These are phyloP conservation scores for Metalampra italica DNA, from an alignment of 2,888 invertebrate genomes.

Conservation along the genomic window DNA sequence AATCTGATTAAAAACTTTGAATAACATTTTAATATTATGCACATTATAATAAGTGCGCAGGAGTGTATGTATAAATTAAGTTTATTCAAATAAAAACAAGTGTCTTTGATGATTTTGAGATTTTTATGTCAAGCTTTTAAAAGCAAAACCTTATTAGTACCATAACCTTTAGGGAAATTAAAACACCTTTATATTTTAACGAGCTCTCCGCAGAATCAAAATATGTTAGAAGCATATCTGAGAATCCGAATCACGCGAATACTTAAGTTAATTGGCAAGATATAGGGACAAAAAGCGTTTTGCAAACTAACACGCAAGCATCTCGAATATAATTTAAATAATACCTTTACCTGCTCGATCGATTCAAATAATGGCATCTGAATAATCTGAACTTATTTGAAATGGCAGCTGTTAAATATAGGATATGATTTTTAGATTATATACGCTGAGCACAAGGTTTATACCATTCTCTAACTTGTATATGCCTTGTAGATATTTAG, in stretches of 20 bases:
- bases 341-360: constrained; percentile 57
- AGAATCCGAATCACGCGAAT: constrained; percentile 67
- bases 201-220: constrained; percentile 13
- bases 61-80: no score
- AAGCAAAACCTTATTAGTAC: not conserved
- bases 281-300: constrained; percentile 63
- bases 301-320: constrained; percentile 61
- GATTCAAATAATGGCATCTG: constrained; percentile 51
- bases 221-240: constrained; percentile 20
- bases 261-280: constrained; percentile 56
- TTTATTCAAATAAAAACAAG: no score
- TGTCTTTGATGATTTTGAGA: no score
- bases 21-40: not conserved
- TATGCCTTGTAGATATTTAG: not conserved
- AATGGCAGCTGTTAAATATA: constrained; percentile 29
- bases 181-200: constrained; percentile 5
- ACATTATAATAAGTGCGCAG: not conserved
- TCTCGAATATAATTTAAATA: constrained; percentile 59
- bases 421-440: constrained; percentile 2
- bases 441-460: not conserved
- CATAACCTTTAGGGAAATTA: constrained; percentile 2
- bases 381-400: constrained; percentile 40
- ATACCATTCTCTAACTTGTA: not conserved
- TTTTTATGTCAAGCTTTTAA: not conserved
- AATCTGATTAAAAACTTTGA: not conserved